Evolutionary conservation across 2,888 invertebrate species (phyloP).

Genomic region (Beris chalybata): DNA sequence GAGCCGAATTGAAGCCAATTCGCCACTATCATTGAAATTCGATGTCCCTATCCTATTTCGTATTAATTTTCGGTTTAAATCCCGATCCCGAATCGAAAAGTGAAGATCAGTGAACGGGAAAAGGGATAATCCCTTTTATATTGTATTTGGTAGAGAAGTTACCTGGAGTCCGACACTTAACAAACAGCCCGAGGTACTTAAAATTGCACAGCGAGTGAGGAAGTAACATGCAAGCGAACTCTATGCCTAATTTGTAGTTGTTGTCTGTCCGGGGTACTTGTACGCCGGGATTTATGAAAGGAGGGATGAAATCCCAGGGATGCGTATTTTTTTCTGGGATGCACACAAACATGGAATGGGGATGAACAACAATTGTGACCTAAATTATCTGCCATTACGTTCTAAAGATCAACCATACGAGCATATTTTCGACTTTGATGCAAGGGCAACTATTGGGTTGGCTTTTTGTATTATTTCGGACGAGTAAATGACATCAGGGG

Average conservation of each 20-base stretch:
- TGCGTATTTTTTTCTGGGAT: conserved; percentile 7
- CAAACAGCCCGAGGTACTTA: conserved; percentile 22
- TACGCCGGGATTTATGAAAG: conserved; percentile 7
- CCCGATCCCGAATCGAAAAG: not conserved
- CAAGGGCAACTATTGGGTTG: conserved; percentile 29
- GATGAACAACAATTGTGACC: conserved; percentile 28
- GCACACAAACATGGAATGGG: not conserved
- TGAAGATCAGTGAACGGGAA: conserved; percentile 26
- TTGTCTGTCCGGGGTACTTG: conserved; percentile 1
- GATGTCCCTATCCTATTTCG: not conserved
- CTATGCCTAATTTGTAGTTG: conserved; percentile 19
- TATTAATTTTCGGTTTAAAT: not conserved
- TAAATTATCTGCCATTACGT: conserved; percentile 37
- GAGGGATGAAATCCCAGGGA: conserved; percentile 18
- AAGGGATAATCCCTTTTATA: conserved; percentile 26
- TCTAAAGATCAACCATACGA: conserved; percentile 33
- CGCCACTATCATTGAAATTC: not conserved
- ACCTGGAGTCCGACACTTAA: conserved; percentile 32
- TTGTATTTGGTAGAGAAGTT: conserved; percentile 23
- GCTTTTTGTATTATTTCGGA: conserved; percentile 15
- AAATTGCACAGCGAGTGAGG: conserved; percentile 26
- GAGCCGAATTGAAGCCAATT: not conserved
- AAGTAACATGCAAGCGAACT: conserved; percentile 9
- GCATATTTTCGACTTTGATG: conserved; percentile 25
- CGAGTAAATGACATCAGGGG: conserved; percentile 27